These are phyloP conservation scores for Latheticus oryzae DNA, from an alignment of 2,888 invertebrate species.

Conservation along the genomic window DNA sequence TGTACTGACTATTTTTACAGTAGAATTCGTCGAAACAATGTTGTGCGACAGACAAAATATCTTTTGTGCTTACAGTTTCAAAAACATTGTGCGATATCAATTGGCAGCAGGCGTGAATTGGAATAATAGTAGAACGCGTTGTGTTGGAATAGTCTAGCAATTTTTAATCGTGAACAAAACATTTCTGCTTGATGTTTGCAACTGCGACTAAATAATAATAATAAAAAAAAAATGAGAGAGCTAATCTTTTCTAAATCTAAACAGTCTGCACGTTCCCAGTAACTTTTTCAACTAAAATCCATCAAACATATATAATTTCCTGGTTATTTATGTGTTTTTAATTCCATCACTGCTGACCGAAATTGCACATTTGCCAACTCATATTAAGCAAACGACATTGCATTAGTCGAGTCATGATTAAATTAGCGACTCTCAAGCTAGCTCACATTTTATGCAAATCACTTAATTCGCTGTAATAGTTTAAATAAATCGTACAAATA, in stretches of 20 bases:
- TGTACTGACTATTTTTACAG: slow-evolving; percentile 40
- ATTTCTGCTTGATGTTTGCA: slow-evolving; percentile 6
- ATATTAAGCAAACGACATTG: slow-evolving; percentile 23
- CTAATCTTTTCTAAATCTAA: too few species aligned
- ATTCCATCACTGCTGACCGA: slow-evolving; percentile 3
- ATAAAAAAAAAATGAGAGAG: too few species aligned
- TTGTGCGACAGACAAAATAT: slow-evolving; percentile 33
- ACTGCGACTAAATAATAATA: too few species aligned
- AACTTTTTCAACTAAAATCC: too few species aligned
- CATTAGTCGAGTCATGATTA: slow-evolving; percentile 38
- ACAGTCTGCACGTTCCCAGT: too few species aligned
- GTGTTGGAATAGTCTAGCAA: slow-evolving; percentile 5
- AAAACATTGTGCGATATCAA: slow-evolving; percentile 28
- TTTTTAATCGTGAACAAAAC: slow-evolving; percentile 11
- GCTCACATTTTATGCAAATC: slow-evolving; percentile 49
- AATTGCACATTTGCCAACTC: slow-evolving; percentile 22
- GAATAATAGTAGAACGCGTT: slow-evolving; percentile 8
- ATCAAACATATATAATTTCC: too few species aligned
- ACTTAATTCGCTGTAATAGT: slow-evolving; percentile 49
- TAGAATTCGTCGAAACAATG: slow-evolving; percentile 41
- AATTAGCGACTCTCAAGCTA: slow-evolving; percentile 41
- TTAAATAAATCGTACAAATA: slow-evolving; percentile 52
- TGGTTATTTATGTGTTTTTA: too few species aligned
- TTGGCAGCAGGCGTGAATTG: slow-evolving; percentile 16
- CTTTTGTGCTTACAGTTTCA: slow-evolving; percentile 30